Evolutionary conservation across 2,113 vertebrate genomes (phyloP).

Genomic region (Nibea albiflora): DNA sequence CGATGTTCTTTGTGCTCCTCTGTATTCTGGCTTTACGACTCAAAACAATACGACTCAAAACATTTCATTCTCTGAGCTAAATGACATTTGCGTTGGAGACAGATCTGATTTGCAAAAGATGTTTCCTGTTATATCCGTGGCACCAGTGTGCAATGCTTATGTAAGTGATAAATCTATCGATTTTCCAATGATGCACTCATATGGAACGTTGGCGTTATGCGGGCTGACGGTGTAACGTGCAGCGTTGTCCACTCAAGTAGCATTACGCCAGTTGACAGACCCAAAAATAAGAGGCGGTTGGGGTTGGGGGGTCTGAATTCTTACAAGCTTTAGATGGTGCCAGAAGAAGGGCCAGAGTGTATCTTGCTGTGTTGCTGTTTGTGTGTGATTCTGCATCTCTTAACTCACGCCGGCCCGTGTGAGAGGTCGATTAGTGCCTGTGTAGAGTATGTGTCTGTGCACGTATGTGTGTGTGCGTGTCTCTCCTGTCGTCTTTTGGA

Average conservation of each 20-base stretch:
- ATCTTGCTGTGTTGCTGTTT: conserved; percentile 37
- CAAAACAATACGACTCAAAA: background rate
- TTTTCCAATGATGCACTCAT: conserved; percentile 60
- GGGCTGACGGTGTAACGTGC: conserved; percentile 49
- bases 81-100: conserved; percentile 49
- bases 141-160: conserved; percentile 45
- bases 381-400: conserved; percentile 36
- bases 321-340: conserved; percentile 24
- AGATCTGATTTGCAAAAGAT: conserved; percentile 58
- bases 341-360: conserved; percentile 23
- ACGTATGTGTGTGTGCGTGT: background rate
- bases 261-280: conserved; percentile 36
- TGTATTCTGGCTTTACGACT: conserved; percentile 20
- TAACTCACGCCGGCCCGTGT: conserved; percentile 1
- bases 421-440: conserved; percentile 22
- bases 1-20: conserved; percentile 7
- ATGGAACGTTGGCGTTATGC: conserved; percentile 49
- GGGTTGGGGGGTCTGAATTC: conserved; percentile 19
- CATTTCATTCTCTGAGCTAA: conserved; percentile 23
- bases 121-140: conserved; percentile 50
- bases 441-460: conserved; percentile 11
- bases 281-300: conserved; percentile 31
- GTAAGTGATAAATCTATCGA: conserved; percentile 69
- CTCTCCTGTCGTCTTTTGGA: conserved; percentile 46
- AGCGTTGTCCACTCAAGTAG: conserved; percentile 47